These are phyloP conservation scores for Tipula unca DNA, from an alignment of 2,888 invertebrate species.

Conservation along the genomic window DNA sequence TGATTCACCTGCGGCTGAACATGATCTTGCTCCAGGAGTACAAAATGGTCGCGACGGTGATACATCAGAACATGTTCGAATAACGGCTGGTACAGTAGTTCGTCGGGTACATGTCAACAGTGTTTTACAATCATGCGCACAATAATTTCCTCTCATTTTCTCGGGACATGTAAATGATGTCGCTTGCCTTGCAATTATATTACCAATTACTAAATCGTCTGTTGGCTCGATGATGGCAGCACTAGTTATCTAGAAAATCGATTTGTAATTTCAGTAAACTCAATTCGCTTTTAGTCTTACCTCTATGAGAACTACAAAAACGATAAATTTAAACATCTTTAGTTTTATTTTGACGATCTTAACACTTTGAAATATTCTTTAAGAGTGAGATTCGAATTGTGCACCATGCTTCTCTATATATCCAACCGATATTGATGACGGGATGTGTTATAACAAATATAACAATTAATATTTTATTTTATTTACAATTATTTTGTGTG, in stretches of 20 bases:
- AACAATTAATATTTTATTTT: no score
- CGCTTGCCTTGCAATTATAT: not conserved
- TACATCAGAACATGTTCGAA: not conserved
- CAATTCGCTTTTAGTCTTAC: no score
- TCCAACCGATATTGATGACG: no score
- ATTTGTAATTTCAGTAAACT: no score
- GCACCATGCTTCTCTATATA: not conserved
- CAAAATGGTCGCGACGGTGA: not conserved
- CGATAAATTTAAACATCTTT: not conserved
- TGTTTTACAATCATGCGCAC: not conserved
- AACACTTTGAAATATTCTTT: not conserved
- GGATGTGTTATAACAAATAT: no score
- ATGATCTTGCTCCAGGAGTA: not conserved
- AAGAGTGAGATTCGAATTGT: not conserved
- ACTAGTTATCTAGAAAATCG: not conserved
- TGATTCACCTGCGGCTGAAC: not conserved
- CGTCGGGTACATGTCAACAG: not conserved
- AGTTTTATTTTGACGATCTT: not conserved
- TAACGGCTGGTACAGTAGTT: not conserved
- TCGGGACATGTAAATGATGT: not conserved
- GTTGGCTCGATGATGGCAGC: not conserved
- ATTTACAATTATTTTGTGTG: no score
- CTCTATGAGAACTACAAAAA: not conserved
- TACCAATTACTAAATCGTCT: not conserved
- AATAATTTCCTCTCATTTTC: not conserved